These are phyloP conservation scores for Melieria omissa DNA, from an alignment of 2,888 invertebrate species.

Conservation along the genomic window DNA sequence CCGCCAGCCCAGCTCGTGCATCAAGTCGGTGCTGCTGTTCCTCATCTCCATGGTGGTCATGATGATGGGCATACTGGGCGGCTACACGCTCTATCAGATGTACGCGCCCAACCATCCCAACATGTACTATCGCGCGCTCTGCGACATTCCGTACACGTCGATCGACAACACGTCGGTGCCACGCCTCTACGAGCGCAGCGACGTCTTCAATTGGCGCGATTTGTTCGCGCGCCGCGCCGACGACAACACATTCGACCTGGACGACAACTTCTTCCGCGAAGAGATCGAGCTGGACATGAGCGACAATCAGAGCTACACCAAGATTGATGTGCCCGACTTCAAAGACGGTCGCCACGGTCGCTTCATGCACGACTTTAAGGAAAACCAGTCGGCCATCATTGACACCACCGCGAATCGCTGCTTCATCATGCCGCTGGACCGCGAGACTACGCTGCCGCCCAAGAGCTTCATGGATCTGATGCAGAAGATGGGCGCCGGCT, in stretches of 20 bases:
- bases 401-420: slow-evolving; percentile 81
- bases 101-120: slow-evolving; percentile 73
- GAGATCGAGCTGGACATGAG: slow-evolving; percentile 80
- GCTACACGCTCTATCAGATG: slow-evolving; percentile 80
- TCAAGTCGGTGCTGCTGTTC: slow-evolving; percentile 75
- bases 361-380: slow-evolving; percentile 92
- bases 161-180: slow-evolving; percentile 55
- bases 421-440: slow-evolving; percentile 91
- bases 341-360: slow-evolving; percentile 83
- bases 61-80: slow-evolving; percentile 77
- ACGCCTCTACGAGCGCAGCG: slow-evolving; percentile 59
- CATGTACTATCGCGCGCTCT: slow-evolving; percentile 63
- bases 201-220: slow-evolving; percentile 55
- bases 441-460: slow-evolving; percentile 80
- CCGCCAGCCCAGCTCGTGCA: slow-evolving; percentile 69
- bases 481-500: slow-evolving; percentile 81
- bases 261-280: slow-evolving; percentile 75
- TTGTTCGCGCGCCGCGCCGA: slow-evolving; percentile 50
- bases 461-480: slow-evolving; percentile 82
- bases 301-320: slow-evolving; percentile 79
- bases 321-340: slow-evolving; percentile 87
- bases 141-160: slow-evolving; percentile 63
- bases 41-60: slow-evolving; percentile 77
- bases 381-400: slow-evolving; percentile 79
- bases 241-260: slow-evolving; percentile 35